Conservation (phyloP, 2,888 invertebrate genomes). For the Protodeltote pygarga region DNA sequence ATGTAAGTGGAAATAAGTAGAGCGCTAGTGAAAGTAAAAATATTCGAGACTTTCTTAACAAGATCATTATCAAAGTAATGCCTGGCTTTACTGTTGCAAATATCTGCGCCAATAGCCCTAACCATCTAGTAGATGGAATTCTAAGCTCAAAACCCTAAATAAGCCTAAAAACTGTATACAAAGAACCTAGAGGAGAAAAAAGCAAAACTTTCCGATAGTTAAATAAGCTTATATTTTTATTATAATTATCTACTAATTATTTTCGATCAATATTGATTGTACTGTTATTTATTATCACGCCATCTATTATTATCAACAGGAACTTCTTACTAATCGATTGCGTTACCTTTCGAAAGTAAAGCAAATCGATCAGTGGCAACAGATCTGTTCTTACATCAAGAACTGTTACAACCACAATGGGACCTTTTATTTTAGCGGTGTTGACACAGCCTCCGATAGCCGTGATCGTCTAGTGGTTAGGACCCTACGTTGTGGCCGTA, state of each 20-base stretch:
- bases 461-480: slow-evolving; percentile 91
- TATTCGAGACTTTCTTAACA: no score
- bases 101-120: no score
- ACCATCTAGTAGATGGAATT: no score
- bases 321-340: not conserved
- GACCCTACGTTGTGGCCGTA: slow-evolving; percentile 91
- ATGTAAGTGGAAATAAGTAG: no score
- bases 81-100: no score
- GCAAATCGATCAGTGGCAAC: slow-evolving; percentile 7
- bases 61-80: no score
- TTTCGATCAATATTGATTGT: not conserved
- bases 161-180: no score
- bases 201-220: no score
- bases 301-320: not conserved
- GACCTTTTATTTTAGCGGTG: slow-evolving; percentile 17
- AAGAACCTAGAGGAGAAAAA: no score
- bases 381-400: slow-evolving; percentile 10
- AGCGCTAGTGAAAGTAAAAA: no score
- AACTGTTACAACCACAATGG: slow-evolving; percentile 28
- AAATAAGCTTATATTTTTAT: not conserved
- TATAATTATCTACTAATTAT: not conserved
- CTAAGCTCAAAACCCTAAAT: no score
- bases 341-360: no score
- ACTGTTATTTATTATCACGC: not conserved
- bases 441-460: slow-evolving; percentile 46